phyloP scores from a whole-genome alignment of 1,140 invertebrate species.

The Bombus sylvicola region DNA sequence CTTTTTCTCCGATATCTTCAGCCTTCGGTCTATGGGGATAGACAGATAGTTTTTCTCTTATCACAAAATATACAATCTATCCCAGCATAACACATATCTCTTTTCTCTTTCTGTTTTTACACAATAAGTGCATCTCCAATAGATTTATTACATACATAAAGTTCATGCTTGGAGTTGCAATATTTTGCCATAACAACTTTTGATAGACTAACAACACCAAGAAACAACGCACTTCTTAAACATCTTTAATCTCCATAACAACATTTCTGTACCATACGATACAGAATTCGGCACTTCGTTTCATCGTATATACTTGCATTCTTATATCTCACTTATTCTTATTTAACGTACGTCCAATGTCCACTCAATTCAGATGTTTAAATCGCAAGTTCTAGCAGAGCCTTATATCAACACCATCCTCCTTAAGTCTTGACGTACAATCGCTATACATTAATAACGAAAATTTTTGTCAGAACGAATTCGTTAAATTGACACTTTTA shows the following conservation, averaged over 20 bases:
- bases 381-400: conserved; percentile 31
- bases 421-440: conserved; percentile 28
- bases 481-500: conserved; percentile 34
- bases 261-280: conserved; percentile 14
- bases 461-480: conserved; percentile 41
- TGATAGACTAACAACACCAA: conserved; percentile 40
- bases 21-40: conserved; percentile 9
- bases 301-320: conserved; percentile 1
- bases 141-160: conserved; percentile 40
- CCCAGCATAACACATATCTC: conserved; percentile 68
- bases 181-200: conserved; percentile 19
- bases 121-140: conserved; percentile 62
- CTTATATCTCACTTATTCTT: neutral
- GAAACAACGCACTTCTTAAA: conserved; percentile 41
- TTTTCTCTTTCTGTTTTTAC: conserved; percentile 59
- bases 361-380: conserved; percentile 21
- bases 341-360: neutral
- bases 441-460: conserved; percentile 39
- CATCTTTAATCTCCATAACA: conserved; percentile 41
- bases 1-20: conserved; percentile 24
- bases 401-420: conserved; percentile 10
- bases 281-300: conserved; percentile 53
- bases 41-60: conserved; percentile 60
- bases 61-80: conserved; percentile 78
- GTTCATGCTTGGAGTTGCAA: conserved; percentile 53